Evolutionary conservation across 1,140 invertebrate genomes (phyloP).

Genomic region (Plectus sambesii): DNA sequence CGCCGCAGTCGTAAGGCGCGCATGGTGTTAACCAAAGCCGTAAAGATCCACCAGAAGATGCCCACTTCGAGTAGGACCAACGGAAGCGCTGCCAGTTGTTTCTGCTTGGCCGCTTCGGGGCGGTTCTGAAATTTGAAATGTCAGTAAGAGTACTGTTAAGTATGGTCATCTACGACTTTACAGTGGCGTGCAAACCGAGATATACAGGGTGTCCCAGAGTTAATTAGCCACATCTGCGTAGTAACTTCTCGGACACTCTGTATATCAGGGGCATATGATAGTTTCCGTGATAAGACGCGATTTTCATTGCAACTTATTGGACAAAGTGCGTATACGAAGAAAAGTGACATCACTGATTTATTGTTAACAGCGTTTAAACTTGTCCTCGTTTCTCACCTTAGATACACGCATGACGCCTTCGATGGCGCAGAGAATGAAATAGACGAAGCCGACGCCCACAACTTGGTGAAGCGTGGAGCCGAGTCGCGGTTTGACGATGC

Average conservation of each 20-base stretch:
- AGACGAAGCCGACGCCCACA: constrained; percentile 65
- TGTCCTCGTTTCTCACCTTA: constrained; percentile 42
- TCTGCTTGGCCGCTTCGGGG: constrained; percentile 40
- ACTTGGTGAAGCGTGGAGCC: constrained; percentile 73
- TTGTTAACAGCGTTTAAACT: constrained; percentile 12
- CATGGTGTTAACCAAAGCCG: constrained; percentile 72
- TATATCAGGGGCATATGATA: no score
- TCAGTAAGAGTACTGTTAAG: constrained; percentile 3
- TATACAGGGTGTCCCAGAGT: constrained; percentile 1
- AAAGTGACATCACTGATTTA: constrained; percentile 22
- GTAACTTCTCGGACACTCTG: no score
- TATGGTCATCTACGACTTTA: not conserved
- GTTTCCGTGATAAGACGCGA: no score
- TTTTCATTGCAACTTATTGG: no score
- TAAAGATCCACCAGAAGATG: constrained; percentile 50
- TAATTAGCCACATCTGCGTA: not conserved
- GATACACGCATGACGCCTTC: constrained; percentile 68
- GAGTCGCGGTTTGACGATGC: constrained; percentile 82
- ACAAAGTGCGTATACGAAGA: constrained; percentile 36
- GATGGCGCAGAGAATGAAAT: constrained; percentile 66
- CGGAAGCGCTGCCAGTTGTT: constrained; percentile 45
- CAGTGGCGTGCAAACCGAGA: not conserved
- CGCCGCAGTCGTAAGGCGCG: constrained; percentile 66
- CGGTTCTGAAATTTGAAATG: constrained; percentile 35
- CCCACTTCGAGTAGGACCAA: constrained; percentile 40